A percentile compares a stretch with the other conserved stretches of the same genome.
Conservation (phyloP, 1,140 invertebrate genomes). For the Drosophila ficusphila region DNA sequence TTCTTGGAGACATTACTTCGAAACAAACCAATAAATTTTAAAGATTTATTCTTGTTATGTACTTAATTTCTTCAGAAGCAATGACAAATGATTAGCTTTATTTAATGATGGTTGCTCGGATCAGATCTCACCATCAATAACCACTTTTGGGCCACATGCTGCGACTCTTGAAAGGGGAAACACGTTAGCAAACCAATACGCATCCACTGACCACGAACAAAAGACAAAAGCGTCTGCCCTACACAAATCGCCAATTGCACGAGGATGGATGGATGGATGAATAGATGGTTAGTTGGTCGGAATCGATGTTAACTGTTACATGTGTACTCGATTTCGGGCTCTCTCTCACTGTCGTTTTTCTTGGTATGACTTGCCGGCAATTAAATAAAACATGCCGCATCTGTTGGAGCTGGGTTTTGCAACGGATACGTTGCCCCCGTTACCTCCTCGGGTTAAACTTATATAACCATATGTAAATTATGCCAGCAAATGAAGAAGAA, state of each 20-base stretch:
- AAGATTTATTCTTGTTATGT: slow-evolving; percentile 24
- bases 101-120: slow-evolving; percentile 17
- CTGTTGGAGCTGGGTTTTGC: slow-evolving; percentile 52
- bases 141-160: slow-evolving; percentile 22
- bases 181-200: slow-evolving; percentile 15
- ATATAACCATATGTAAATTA: slow-evolving; percentile 81
- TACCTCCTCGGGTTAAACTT: slow-evolving; percentile 26
- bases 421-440: slow-evolving; percentile 25
- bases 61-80: slow-evolving; percentile 27
- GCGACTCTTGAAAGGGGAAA: slow-evolving; percentile 17
- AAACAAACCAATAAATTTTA: slow-evolving; percentile 20
- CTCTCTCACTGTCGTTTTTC: slow-evolving; percentile 40
- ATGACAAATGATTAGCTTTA: slow-evolving; percentile 30
- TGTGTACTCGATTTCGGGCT: slow-evolving; percentile 50
- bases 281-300: slow-evolving; percentile 21
- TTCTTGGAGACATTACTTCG: neutral
- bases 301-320: slow-evolving; percentile 55
- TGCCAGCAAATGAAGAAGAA: slow-evolving; percentile 76
- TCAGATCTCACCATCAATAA: slow-evolving; percentile 1
- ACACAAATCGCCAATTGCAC: slow-evolving; percentile 38
- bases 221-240: slow-evolving; percentile 19
- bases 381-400: slow-evolving; percentile 77
- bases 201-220: slow-evolving; percentile 41
- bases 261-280: slow-evolving; percentile 2
- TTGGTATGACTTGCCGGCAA: slow-evolving; percentile 60